Evolutionary conservation across 1,140 invertebrate genomes (phyloP).

Genomic region (Ylistrum balloti): DNA sequence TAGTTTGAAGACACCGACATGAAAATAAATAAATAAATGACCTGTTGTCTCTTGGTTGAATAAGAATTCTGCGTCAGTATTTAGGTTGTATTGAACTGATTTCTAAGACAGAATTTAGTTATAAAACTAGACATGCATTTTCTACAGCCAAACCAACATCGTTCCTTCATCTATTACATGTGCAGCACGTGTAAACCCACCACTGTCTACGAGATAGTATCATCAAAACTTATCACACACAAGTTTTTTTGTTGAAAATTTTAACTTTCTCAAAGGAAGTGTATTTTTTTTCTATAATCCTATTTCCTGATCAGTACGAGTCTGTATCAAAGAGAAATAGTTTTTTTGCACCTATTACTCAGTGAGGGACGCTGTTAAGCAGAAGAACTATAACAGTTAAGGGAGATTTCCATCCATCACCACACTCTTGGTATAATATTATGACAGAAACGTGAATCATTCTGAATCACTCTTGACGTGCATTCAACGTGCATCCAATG

Average conservation of each 20-base stretch:
- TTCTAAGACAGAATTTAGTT: too few species aligned
- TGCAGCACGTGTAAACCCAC: too few species aligned
- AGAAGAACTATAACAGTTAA: background rate
- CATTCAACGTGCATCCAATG: background rate
- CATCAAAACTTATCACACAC: background rate
- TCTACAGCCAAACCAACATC: too few species aligned
- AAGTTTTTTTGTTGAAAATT: background rate
- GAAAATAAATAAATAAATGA: too few species aligned
- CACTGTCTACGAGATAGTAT: background rate
- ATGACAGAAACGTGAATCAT: conserved; percentile 32
- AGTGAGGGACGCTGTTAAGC: background rate
- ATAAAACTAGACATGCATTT: too few species aligned
- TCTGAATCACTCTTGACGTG: background rate
- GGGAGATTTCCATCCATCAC: background rate
- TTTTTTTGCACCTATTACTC: conserved; percentile 25
- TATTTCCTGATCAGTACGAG: background rate
- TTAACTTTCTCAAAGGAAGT: conserved; percentile 39
- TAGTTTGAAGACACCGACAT: too few species aligned
- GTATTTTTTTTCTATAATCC: background rate
- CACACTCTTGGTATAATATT: background rate
- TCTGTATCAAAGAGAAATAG: background rate
- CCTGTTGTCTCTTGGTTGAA: too few species aligned
- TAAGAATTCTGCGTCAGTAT: too few species aligned
- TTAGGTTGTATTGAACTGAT: too few species aligned
- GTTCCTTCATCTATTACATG: too few species aligned